A percentile compares a stretch with the other conserved stretches of the same genome.
Evolutionary conservation across 2,797 vertebrate genomes (phyloP).

Genomic region (Sebastes kiyomatsui): DNA sequence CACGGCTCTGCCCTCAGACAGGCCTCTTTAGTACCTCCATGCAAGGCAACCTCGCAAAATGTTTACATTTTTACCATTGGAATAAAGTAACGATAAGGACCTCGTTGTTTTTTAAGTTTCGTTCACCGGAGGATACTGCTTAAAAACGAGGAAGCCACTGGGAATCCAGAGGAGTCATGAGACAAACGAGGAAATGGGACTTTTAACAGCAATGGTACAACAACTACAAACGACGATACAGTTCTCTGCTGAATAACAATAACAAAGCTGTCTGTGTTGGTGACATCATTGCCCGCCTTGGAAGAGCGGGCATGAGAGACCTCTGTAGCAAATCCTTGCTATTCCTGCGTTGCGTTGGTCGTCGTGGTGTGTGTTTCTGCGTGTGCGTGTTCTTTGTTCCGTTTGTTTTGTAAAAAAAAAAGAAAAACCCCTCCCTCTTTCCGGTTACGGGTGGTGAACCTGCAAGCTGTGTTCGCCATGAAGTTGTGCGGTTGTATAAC

Average conservation of each 20-base stretch:
- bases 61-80: conserved; percentile 99
- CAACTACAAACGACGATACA: conserved; percentile 59
- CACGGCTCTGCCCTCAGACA: conserved; percentile 51
- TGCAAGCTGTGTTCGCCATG: conserved; percentile 84
- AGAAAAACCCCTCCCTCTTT: conserved; percentile 34
- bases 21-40: conserved; percentile 91
- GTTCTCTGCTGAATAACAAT: conserved; percentile 78
- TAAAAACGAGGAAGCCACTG: conserved; percentile 61
- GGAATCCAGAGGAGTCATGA: conserved; percentile 32
- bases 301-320: conserved; percentile 64
- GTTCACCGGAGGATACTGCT: conserved; percentile 78
- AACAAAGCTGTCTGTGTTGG: conserved; percentile 75
- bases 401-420: conserved; percentile 69
- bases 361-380: conserved; percentile 75
- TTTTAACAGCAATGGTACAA: conserved; percentile 88
- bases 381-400: conserved; percentile 73
- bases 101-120: conserved; percentile 56
- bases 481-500: conserved; percentile 72
- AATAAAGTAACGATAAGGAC: conserved; percentile 82
- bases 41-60: conserved; percentile 94
- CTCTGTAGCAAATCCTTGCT: conserved; percentile 80
- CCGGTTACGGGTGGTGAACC: conserved; percentile 73
- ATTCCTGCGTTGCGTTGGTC: conserved; percentile 79
- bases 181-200: conserved; percentile 73
- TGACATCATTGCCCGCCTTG: conserved; percentile 58